Base-by-base conservation (phyloP, 2,797 vertebrate species). In the Acanthornis magna region DNA sequence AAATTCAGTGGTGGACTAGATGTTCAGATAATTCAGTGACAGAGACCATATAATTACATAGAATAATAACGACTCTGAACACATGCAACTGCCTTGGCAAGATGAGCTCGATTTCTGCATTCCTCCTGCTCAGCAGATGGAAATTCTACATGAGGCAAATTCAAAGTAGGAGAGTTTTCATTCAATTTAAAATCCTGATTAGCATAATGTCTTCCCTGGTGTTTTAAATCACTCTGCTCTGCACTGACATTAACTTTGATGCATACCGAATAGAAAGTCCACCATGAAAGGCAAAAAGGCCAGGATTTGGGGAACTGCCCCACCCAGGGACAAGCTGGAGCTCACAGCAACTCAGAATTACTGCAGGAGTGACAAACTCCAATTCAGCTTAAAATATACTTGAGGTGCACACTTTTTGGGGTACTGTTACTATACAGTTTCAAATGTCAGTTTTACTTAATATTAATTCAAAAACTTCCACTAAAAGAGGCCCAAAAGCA, bases 161-260 rank as follows among this genome's bases (percentile, higher is more conserved):
- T 82, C 74, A 71, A 78, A 96, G 65, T 22, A 85, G 61, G 34
- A 79, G 51, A 88, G 48, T 42, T 95, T 80, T 82, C 84, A 80
- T 88, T 96, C 89, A 91, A 54, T 89, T 72, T 80, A 51, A 93
- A 94, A 76, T 54, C 40, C 70, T n/a, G 32, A 91, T 83, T 87
- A 85, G 60, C 91, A 92, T 72, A 71, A 82, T 55, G 67, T 88
- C 50, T 75, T 91, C 75, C 61, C 76, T 67, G 73, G 60, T 79
- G 80, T 62, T 88, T 91, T 88, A 73, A 88, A 82, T 89, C 72
- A 30, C 53, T 63, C 50, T 47, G 67, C 60, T 89, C 60, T 76
- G 47, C n/a, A 22, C 55, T 38, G 53, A 67, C 34, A 21, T 71
- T 68, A 55, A 77, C 53, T 82, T 85, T 34, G 29, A 70, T 7